Conservation (phyloP, 2,113 vertebrate genomes). For the human (Homo sapiens) region GRCh38 chr5:97553501-97554000, state of each 20-base stretch:
- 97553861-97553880: background rate
- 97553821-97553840: background rate
- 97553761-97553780: background rate
- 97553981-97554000: slow-evolving; percentile 3
- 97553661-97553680: background rate
- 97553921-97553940: background rate
- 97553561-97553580: background rate
- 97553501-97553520: background rate
- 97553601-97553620: background rate
- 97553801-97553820: background rate
- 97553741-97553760: background rate
- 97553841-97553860: background rate
- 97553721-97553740: background rate
- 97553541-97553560: background rate
- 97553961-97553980: slow-evolving; percentile 19
- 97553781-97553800: background rate
- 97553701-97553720: background rate
- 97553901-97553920: background rate
- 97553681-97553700: background rate
- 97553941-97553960: background rate
- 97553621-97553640: background rate
- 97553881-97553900: background rate
- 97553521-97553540: background rate
- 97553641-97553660: background rate
- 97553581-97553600: background rate